phyloP scores from a whole-genome alignment of 2,888 invertebrate genomes.

The Agonopterix arenella region DNA sequence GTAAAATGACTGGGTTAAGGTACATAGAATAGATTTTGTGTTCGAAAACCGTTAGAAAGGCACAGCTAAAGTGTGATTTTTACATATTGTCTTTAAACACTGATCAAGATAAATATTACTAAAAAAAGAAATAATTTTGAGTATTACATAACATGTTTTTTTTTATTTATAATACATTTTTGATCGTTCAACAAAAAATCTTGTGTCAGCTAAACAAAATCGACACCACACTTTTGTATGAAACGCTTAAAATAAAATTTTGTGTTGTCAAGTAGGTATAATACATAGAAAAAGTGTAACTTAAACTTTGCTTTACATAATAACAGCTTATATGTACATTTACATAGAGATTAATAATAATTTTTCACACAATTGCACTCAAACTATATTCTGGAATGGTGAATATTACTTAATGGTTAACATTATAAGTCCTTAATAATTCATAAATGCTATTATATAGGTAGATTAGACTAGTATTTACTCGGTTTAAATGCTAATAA shows the following conservation, averaged over 20 bases:
- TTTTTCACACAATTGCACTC: slow-evolving; percentile 13
- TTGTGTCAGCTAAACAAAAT: too few relatives aligned
- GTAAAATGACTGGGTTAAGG: too few relatives aligned
- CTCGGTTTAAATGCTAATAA: not conserved
- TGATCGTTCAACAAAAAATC: too few relatives aligned
- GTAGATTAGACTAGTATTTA: slow-evolving; percentile 36
- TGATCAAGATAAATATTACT: too few relatives aligned
- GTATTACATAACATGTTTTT: too few relatives aligned
- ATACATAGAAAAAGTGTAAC: slow-evolving; percentile 13
- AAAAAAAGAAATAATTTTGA: too few relatives aligned
- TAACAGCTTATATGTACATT: slow-evolving; percentile 4
- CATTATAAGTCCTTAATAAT: slow-evolving; percentile 12
- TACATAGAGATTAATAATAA: not conserved
- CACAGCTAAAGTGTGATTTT: too few relatives aligned
- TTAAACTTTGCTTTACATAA: slow-evolving; percentile 9
- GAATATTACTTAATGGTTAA: slow-evolving; percentile 17
- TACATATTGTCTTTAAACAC: too few relatives aligned
- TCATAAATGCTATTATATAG: slow-evolving; percentile 31
- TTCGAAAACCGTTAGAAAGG: too few relatives aligned
- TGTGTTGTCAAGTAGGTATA: slow-evolving; percentile 1
- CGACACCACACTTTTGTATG: too few relatives aligned
- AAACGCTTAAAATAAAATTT: slow-evolving; percentile 9
- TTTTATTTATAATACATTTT: too few relatives aligned
- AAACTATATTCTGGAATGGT: slow-evolving; percentile 21
- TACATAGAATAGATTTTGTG: too few relatives aligned